phyloP scores from a whole-genome alignment of 1,140 invertebrate genomes.

The Drosophila nasuta region DNA sequence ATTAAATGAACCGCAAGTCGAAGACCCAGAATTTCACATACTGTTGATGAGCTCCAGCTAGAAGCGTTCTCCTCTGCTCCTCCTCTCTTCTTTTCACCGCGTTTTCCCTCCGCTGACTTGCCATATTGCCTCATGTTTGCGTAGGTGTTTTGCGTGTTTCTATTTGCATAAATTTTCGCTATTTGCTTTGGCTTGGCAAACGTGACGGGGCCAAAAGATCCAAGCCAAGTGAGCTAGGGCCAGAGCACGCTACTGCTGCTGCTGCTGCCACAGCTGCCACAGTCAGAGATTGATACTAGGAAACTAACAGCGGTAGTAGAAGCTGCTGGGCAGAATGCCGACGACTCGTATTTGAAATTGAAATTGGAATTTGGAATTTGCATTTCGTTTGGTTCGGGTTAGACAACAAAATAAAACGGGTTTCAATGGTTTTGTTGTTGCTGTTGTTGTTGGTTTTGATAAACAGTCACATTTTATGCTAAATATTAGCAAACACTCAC shows the following conservation, averaged over 20 bases:
- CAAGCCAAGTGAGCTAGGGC: conserved; percentile 1
- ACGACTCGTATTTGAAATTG: conserved; percentile 35
- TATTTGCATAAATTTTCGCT: conserved; percentile 66
- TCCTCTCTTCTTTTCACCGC: background rate
- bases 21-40: conserved; percentile 17
- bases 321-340: background rate
- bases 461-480: conserved; percentile 39
- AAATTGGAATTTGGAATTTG: conserved; percentile 44
- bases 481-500: conserved; percentile 35
- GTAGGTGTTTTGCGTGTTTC: conserved; percentile 68
- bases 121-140: conserved; percentile 51
- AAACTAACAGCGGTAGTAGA: background rate
- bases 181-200: conserved; percentile 41
- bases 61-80: background rate
- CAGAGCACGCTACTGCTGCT: background rate
- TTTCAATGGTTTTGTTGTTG: conserved; percentile 13
- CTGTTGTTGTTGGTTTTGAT: conserved; percentile 2
- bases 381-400: conserved; percentile 29
- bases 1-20: conserved; percentile 79
- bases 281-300: conserved; percentile 22
- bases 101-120: background rate
- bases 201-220: conserved; percentile 24
- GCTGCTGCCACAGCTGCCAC: background rate
- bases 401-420: conserved; percentile 41
- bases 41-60: conserved; percentile 25